phyloP scores from a whole-genome alignment of 2,797 vertebrate species.

The Monodelphis domestica region DNA sequence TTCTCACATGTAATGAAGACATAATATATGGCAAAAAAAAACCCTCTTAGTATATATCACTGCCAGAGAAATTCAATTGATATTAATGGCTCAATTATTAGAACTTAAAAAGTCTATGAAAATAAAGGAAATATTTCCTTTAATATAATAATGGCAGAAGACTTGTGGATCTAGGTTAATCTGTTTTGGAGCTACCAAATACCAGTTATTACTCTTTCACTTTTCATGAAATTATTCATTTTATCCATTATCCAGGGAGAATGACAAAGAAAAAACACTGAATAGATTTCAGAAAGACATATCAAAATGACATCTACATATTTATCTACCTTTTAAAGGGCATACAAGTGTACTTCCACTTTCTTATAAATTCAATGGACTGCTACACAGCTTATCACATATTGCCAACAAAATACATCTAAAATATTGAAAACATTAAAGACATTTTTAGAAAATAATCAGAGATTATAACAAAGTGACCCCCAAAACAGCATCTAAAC shows the following conservation, averaged over 20 bases:
- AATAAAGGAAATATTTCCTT: constrained; percentile 72
- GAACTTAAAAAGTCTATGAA: constrained; percentile 80
- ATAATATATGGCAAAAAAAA: constrained; percentile 81
- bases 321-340: constrained; percentile 70
- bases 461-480: constrained; percentile 45
- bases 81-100: constrained; percentile 82
- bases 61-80: constrained; percentile 80
- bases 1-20: constrained; percentile 83
- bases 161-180: constrained; percentile 64
- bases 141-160: constrained; percentile 67
- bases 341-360: constrained; percentile 47
- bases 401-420: constrained; percentile 61
- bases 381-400: constrained; percentile 54
- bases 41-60: constrained; percentile 78
- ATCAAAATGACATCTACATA: constrained; percentile 48
- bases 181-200: constrained; percentile 59
- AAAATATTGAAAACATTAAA: constrained; percentile 69
- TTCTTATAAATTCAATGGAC: constrained; percentile 74
- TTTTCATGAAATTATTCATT: constrained; percentile 53
- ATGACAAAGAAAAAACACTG: constrained; percentile 70
- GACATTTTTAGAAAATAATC: constrained; percentile 75
- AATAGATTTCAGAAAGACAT: constrained; percentile 64
- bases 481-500: constrained; percentile 54
- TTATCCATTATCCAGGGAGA: constrained; percentile 30
- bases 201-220: constrained; percentile 60